Base-by-base conservation (phyloP, 2,888 invertebrate species). In the Hydriomena furcata region DNA sequence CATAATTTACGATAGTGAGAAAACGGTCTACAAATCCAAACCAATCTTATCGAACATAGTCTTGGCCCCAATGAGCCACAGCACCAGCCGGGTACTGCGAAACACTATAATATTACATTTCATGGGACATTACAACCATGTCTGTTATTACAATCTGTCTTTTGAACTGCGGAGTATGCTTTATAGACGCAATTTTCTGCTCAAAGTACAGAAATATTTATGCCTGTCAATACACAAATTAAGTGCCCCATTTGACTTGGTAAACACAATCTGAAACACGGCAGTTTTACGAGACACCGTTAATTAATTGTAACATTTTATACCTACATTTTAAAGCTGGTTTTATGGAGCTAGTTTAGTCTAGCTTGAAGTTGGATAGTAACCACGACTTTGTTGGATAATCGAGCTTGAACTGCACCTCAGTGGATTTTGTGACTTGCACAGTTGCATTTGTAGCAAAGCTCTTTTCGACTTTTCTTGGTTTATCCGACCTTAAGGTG, bases 251-350 rank as follows among this genome's bases (percentile, higher is more conserved):
- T 61, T 59, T 55, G 59, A 61, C 61, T 61, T 61, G 47, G 57
- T 61, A 61, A 61, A 61, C 50, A 57, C 51, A 50, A 57, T 35
- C 49, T 47, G 53, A 53, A 61, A 55, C 59, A 59, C 46, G 52
- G 53, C 55, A 52, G 57, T 55, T 61, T 59, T 54, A 54, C 57
- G 57, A 37, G 53, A 57, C 51, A 48, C 57, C 31, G 51, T 54
- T 55, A 61, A 61, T 61, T 61, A 61, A 60, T 60, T 52, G 60
- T 55, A 58, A 56, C 58, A 55, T 58, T 60, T 58, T 56, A 58
- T 49, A 45, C n/a, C n/a, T 51, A 47, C 25, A 55, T 60, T 49
- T 52, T 58, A 42, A 34, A 42, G 35, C 12, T 12, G 20, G 21
- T 20, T 42, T 43, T 37, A 43, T 31, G 28, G 17, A 23, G 49